A percentile compares a stretch with the other conserved stretches of the same genome.
Conservation (phyloP, 1,140 invertebrate genomes). For the Geopemphigus sp. region DNA sequence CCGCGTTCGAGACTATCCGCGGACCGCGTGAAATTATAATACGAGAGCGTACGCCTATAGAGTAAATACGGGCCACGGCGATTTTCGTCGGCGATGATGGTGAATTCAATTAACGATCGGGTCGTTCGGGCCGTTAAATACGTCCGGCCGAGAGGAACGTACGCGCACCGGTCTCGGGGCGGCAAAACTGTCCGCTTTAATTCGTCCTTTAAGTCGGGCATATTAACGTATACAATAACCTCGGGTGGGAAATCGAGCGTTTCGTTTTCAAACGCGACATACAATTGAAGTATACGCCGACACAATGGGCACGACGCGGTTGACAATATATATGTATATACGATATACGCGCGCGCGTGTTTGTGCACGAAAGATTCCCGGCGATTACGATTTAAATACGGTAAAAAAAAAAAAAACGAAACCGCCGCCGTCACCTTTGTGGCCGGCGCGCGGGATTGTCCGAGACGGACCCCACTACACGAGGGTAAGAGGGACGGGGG, state of each 20-base stretch:
- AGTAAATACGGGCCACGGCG: neutral
- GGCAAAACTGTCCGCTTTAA: no score
- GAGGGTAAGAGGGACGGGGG: no score
- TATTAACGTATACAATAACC: conserved; percentile 6
- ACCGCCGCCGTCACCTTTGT: no score
- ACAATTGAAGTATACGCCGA: neutral
- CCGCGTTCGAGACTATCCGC: no score
- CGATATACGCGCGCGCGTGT: neutral
- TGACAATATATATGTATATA: conserved; percentile 6
- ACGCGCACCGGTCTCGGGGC: no score
- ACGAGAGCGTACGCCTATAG: no score
- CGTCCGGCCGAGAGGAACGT: no score
- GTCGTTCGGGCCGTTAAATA: neutral
- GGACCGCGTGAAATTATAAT: no score
- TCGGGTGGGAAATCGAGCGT: conserved; percentile 16
- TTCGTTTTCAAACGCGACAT: conserved; percentile 29
- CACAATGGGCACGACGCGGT: conserved; percentile 26
- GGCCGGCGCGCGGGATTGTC: neutral
- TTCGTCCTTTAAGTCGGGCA: no score
- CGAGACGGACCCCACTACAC: neutral
- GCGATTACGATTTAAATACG: conserved; percentile 6
- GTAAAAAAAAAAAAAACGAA: neutral
- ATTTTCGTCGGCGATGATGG: neutral
- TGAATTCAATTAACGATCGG: neutral
- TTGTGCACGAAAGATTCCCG: neutral